Evolutionary conservation across 2,888 invertebrate species (phyloP).

Genomic region (Andrena trimmerana): DNA sequence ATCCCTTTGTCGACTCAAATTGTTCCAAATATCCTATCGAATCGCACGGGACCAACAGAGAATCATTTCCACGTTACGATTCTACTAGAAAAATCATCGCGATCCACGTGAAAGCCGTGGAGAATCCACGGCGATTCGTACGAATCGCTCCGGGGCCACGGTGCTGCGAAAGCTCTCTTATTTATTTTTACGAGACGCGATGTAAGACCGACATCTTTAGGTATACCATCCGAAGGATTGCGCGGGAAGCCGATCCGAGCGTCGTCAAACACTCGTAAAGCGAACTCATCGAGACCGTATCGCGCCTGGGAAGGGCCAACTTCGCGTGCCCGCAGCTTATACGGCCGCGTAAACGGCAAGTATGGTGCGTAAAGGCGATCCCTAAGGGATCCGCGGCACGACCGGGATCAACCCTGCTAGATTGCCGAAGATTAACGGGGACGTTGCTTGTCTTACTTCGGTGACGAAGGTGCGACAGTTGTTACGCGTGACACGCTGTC

Average conservation of each 20-base stretch:
- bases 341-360: conserved; percentile 41
- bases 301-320: conserved; percentile 25
- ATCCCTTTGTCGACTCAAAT: neutral
- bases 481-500: conserved; percentile 13
- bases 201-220: conserved; percentile 22
- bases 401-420: conserved; percentile 45
- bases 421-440: conserved; percentile 53
- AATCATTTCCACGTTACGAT: too few relatives aligned
- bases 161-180: conserved; percentile 14
- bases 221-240: neutral
- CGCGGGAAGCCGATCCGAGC: conserved; percentile 12
- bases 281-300: conserved; percentile 37
- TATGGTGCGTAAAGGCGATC: conserved; percentile 50
- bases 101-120: neutral
- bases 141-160: neutral
- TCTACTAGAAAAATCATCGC: neutral
- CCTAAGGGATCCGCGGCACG: conserved; percentile 7
- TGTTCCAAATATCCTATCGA: neutral
- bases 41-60: neutral
- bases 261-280: conserved; percentile 50
- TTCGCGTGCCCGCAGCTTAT: conserved; percentile 16
- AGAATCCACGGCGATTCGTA: neutral
- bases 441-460: conserved; percentile 45
- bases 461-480: conserved; percentile 49
- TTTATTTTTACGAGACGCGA: conserved; percentile 28